Base-by-base conservation (phyloP, 2,113 vertebrate genomes). In the Microtus pennsylvanicus region DNA sequence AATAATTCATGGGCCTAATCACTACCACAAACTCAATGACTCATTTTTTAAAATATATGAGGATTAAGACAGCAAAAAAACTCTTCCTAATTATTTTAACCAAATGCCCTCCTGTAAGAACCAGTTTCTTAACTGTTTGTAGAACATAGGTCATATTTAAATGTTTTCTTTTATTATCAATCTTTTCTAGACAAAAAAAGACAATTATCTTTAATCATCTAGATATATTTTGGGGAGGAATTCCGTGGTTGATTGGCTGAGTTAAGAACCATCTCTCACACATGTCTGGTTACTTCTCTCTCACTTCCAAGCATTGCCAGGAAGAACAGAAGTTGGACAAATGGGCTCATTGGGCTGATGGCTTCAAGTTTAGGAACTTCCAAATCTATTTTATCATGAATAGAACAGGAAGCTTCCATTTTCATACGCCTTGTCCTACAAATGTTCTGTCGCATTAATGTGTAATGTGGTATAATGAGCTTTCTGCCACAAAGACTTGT, bases 61-160 rank as follows among this genome's bases (percentile, higher is more conserved):
- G 97, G 97, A 98, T 97, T 98, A 97, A 98, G 95, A 97, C 81
- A 85, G 58, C 58, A 97, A 96, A 58, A 97, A 96, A 83, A 77
- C n/a, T 95, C 52, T 92, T 98, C 3, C n/a, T 17, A 38, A 83
- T 83, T n/a, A 83, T 83, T 85, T 87, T 78, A 94, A 98, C 97
- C 89, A 98, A 97, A 97, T 87, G 76, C 96, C 93, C 94, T 87
- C 97, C 83, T 76, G 85, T 78, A 90, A 97, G 55, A 91, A 97
- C 86, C 72, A 69, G 92, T 97, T 98, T 97, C 97, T 93, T 94
- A 92, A 91, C 45, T 58, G 77, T 94, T 33, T 33, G 14, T 33
- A 58, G 72, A 42, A 45, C 70, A 76, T 30, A 45, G 19, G 69
- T 87, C 74, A 85, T 74, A 74, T 33, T 87, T 63, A 95, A 87